Evolutionary conservation across 2,113 vertebrate species (phyloP).

Genomic region (Penelope pileata): DNA sequence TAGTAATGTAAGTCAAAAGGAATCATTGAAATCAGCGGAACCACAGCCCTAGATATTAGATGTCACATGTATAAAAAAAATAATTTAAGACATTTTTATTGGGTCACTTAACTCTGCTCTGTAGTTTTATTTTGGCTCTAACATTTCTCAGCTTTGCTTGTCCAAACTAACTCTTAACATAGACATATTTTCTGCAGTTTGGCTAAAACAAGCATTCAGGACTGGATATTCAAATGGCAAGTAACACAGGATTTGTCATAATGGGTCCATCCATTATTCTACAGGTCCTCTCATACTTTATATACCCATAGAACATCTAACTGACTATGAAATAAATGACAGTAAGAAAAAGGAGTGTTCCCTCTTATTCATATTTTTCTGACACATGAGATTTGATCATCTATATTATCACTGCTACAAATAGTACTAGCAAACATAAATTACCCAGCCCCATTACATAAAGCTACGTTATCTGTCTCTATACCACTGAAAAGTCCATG

Average conservation of each 20-base stretch:
- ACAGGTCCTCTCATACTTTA: slow-evolving; percentile 16
- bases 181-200: slow-evolving; percentile 15
- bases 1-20: neutral
- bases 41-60: neutral
- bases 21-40: neutral
- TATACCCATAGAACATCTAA: slow-evolving; percentile 16
- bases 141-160: slow-evolving; percentile 40
- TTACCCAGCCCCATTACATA: neutral
- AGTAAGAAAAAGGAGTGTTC: neutral
- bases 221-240: neutral
- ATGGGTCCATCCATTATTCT: neutral
- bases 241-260: neutral
- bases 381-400: neutral
- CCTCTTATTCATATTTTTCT: neutral
- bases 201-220: slow-evolving; percentile 1
- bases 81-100: neutral
- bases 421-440: neutral
- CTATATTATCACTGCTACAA: neutral
- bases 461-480: neutral
- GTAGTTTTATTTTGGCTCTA: slow-evolving; percentile 20
- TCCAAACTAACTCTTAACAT: neutral
- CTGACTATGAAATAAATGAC: neutral
- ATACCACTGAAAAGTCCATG: neutral
- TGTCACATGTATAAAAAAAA: neutral
- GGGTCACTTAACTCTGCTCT: slow-evolving; percentile 8